Evolutionary conservation across 2,113 vertebrate species (phyloP).

Genomic region (Dasypus novemcinctus): DNA sequence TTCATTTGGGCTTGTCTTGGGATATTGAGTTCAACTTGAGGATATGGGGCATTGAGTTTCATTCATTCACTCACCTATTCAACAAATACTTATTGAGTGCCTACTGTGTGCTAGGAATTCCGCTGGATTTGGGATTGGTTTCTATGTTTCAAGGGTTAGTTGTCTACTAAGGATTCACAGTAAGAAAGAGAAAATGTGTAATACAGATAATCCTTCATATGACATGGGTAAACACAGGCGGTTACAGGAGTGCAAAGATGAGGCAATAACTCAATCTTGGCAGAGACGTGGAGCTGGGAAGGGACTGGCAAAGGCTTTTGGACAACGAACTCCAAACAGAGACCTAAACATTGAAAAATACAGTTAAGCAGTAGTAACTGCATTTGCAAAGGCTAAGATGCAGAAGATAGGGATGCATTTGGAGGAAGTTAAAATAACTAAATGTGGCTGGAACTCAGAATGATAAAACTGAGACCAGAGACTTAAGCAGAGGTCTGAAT

Average conservation of each 20-base stretch:
- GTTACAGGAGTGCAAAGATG: neutral
- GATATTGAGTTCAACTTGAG: slow-evolving; percentile 6
- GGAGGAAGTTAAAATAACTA: neutral
- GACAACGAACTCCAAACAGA: neutral
- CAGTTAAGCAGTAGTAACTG: neutral
- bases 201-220: neutral
- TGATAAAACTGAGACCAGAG: neutral
- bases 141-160: neutral
- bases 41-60: neutral
- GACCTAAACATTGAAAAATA: neutral
- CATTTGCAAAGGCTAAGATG: neutral
- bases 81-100: neutral
- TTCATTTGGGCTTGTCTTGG: neutral
- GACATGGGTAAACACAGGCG: neutral
- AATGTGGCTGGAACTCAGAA: neutral
- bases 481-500: neutral
- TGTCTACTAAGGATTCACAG: neutral
- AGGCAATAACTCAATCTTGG: neutral
- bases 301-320: neutral
- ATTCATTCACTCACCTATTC: neutral
- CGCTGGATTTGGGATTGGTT: neutral
- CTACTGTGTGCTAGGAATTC: neutral
- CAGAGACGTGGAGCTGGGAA: neutral
- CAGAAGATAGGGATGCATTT: neutral
- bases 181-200: neutral